A percentile compares a stretch with the other conserved stretches of the same genome.
These are phyloP conservation scores for Phocoena sinus DNA, from an alignment of 2,113 vertebrate genomes.

Conservation along the genomic window DNA sequence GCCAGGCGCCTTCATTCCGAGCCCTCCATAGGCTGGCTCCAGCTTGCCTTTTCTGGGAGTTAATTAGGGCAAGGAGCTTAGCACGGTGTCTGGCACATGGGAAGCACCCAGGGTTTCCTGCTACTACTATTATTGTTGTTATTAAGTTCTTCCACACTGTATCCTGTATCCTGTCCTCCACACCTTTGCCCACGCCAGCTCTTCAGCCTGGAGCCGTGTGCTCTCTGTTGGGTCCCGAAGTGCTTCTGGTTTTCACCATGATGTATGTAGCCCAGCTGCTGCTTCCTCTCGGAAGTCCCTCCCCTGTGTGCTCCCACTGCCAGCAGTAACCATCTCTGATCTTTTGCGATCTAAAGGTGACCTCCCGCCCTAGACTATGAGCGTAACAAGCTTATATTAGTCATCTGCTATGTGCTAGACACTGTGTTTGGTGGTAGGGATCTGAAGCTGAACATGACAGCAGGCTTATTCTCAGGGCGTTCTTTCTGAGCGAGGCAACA, in stretches of 20 bases:
- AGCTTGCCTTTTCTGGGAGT: not conserved
- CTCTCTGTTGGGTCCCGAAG: not conserved
- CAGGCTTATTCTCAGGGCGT: not conserved
- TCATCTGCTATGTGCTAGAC: not conserved
- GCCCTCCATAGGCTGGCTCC: not conserved
- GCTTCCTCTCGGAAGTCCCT: not conserved
- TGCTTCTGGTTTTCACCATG: fast-evolving
- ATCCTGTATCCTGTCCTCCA: not conserved
- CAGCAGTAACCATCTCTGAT: not conserved
- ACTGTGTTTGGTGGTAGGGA: not conserved
- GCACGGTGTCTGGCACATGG: not conserved
- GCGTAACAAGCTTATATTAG: not conserved
- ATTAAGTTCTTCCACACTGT: fast-evolving
- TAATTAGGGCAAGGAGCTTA: not conserved
- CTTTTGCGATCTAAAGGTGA: not conserved
- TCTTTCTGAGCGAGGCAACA: not conserved
- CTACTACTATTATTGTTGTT: not conserved
- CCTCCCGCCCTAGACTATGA: not conserved
- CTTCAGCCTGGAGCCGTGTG: not conserved
- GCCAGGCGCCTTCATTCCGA: not conserved
- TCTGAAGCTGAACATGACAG: not conserved
- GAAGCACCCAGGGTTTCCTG: not conserved
- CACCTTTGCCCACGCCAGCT: not conserved
- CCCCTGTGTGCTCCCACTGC: not conserved
- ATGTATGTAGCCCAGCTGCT: not conserved